Conservation (phyloP, 1,140 invertebrate genomes). For the Drosophila dunni region DNA sequence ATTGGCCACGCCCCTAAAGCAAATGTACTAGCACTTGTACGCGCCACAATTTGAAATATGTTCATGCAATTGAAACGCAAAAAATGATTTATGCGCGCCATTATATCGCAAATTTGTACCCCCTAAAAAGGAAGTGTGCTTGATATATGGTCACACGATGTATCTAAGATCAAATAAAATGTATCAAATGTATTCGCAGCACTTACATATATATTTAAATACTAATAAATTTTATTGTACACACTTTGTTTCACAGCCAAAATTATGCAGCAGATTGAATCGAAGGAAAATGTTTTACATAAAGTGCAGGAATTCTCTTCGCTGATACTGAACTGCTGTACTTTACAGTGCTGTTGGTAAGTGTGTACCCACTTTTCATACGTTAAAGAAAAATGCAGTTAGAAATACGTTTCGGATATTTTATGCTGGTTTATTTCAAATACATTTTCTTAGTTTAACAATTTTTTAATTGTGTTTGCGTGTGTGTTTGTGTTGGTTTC, state of each 20-base stretch:
- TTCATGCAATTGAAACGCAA: slow-evolving; percentile 75
- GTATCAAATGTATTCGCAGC: neutral
- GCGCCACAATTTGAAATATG: slow-evolving; percentile 66
- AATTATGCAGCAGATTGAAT: neutral
- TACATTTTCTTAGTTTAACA: slow-evolving; percentile 39
- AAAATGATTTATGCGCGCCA: slow-evolving; percentile 78
- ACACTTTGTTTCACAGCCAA: neutral
- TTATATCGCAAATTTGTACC: slow-evolving; percentile 74
- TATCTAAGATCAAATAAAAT: slow-evolving; percentile 6
- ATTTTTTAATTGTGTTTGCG: slow-evolving; percentile 31
- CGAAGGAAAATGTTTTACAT: neutral
- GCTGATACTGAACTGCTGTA: too few species aligned
- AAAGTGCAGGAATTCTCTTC: neutral
- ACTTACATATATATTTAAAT: neutral
- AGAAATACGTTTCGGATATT: slow-evolving; percentile 19
- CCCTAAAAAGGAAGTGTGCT: slow-evolving; percentile 33
- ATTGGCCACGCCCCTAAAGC: slow-evolving; percentile 62
- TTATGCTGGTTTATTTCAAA: slow-evolving; percentile 45
- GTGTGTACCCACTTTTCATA: neutral
- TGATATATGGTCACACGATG: slow-evolving; percentile 44
- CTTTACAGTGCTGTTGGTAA: too few species aligned
- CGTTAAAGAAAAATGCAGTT: neutral
- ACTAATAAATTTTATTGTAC: neutral
- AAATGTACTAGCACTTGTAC: slow-evolving; percentile 42
- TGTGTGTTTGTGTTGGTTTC: too few species aligned